These are phyloP conservation scores for Montipora sp. DNA, from an alignment of 64 coral and sea anemone species.

Conservation along the genomic window DNA sequence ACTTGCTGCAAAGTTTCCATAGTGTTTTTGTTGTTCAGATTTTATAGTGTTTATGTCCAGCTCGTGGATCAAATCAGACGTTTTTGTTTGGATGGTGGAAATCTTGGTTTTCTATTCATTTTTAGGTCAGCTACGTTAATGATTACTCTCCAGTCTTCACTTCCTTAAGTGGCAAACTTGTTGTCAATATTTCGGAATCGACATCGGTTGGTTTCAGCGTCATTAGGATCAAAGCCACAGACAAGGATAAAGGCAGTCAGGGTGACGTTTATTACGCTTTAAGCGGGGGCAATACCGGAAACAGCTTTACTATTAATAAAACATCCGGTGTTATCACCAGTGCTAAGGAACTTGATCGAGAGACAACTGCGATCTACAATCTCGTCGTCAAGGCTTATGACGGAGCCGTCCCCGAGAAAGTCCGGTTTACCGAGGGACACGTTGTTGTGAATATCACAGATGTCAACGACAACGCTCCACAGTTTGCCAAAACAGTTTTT, in stretches of 20 bases:
- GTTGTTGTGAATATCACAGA: conserved; percentile 49
- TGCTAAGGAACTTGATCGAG: conserved; percentile 40
- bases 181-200: conserved; percentile 23
- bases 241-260: conserved; percentile 68
- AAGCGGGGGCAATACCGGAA: conserved; percentile 40
- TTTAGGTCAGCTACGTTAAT: conserved; percentile 74
- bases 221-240: conserved; percentile 54
- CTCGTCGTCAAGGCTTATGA: conserved; percentile 58
- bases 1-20: too few species aligned
- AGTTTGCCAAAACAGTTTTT: conserved; percentile 26
- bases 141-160: conserved; percentile 72
- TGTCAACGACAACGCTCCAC: conserved; percentile 69
- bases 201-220: conserved; percentile 4
- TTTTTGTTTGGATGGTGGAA: not conserved
- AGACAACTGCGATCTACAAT: conserved; percentile 17
- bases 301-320: conserved; percentile 54
- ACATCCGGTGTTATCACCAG: conserved; percentile 57
- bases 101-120: not conserved
- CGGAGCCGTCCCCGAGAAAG: conserved; percentile 69
- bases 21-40: too few species aligned
- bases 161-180: conserved; percentile 5
- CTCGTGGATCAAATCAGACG: too few species aligned
- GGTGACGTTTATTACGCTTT: conserved; percentile 60
- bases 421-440: conserved; percentile 37
- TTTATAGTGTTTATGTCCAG: too few species aligned